phyloP scores from a whole-genome alignment of 2,797 vertebrate genomes.

The Acridotheres tristis region DNA sequence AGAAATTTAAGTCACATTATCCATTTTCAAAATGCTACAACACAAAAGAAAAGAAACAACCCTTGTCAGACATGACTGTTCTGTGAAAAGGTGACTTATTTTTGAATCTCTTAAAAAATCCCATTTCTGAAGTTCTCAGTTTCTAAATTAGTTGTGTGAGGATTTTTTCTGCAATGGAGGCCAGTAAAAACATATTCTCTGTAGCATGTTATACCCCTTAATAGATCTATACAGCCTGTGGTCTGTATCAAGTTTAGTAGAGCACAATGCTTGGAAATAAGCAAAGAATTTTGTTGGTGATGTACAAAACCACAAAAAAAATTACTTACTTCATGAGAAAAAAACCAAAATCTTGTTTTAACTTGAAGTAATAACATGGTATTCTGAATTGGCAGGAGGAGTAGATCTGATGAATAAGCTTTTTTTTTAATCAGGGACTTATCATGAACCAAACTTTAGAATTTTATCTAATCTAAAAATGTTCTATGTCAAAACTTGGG shows the following conservation, averaged over 20 bases:
- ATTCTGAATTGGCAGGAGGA: neutral
- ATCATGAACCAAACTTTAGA: neutral
- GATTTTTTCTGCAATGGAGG: neutral
- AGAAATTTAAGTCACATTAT: neutral
- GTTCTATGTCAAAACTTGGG: neutral
- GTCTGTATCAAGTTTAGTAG: neutral
- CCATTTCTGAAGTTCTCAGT: neutral
- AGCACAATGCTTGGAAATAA: neutral
- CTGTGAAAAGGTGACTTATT: neutral
- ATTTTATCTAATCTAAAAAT: neutral
- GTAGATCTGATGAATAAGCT: neutral
- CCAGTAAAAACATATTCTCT: neutral
- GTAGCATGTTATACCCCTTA: neutral
- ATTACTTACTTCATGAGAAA: neutral
- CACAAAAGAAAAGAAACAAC: neutral
- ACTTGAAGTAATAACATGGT: neutral
- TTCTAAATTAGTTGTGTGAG: neutral
- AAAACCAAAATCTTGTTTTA: neutral
- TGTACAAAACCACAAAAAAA: neutral
- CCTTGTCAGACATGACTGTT: neutral
- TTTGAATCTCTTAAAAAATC: neutral
- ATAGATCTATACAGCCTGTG: neutral
- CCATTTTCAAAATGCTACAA: constrained; percentile 11
- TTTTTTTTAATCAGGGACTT: neutral
- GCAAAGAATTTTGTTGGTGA: neutral